A percentile compares a stretch with the other conserved stretches of the same genome.
phyloP scores from a whole-genome alignment of 1,140 invertebrate genomes.

The Leucophenga varia region DNA sequence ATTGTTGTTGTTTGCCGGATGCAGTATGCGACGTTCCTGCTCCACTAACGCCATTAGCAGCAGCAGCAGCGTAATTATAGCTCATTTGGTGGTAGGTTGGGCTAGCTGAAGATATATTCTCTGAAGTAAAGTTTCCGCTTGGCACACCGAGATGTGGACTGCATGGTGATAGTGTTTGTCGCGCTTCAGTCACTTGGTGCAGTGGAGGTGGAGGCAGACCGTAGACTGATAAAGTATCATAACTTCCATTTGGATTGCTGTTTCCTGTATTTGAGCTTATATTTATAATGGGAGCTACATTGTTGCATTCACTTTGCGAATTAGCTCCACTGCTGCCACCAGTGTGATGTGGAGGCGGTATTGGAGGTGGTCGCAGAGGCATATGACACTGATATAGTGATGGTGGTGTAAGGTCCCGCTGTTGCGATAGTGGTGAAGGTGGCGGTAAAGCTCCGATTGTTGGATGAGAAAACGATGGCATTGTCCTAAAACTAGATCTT shows the following conservation, averaged over 20 bases:
- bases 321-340: slow-evolving; percentile 4
- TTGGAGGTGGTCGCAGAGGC: slow-evolving; percentile 30
- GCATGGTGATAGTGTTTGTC: slow-evolving; percentile 13
- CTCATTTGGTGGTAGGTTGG: slow-evolving; percentile 33
- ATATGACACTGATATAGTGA: slow-evolving; percentile 52
- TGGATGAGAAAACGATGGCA: slow-evolving; percentile 42
- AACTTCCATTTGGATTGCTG: slow-evolving; percentile 19
- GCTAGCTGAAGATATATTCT: slow-evolving; percentile 19
- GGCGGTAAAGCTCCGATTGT: slow-evolving; percentile 35
- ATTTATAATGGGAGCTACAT: neutral
- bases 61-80: slow-evolving; percentile 31
- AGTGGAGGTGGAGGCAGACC: slow-evolving; percentile 25
- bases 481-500: slow-evolving; percentile 22
- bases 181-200: slow-evolving; percentile 23
- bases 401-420: slow-evolving; percentile 47
- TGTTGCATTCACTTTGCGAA: slow-evolving; percentile 8
- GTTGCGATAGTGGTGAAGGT: slow-evolving; percentile 37
- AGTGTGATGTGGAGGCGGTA: slow-evolving; percentile 24
- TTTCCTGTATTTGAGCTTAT: slow-evolving; percentile 7
- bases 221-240: slow-evolving; percentile 31
- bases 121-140: slow-evolving; percentile 12
- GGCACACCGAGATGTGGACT: slow-evolving; percentile 25
- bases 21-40: slow-evolving; percentile 21
- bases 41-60: neutral
- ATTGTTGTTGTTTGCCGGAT: slow-evolving; percentile 43